Evolutionary conservation across 35 echinoderm and acorn worm species (phyloP).

Genomic region (Lytechinus variegatus): DNA sequence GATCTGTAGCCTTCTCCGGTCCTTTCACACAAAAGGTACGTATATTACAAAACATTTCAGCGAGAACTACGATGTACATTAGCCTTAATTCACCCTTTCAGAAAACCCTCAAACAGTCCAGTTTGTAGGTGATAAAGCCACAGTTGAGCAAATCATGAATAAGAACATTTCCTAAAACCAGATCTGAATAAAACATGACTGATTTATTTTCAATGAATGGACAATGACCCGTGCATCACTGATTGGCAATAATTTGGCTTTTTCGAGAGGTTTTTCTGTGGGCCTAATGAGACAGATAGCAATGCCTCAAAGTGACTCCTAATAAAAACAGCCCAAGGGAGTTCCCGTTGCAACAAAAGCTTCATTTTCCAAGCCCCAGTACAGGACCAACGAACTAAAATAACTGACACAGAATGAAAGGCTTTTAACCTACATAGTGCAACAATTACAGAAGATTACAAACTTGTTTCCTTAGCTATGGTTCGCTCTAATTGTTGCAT

Average conservation of each 20-base stretch:
- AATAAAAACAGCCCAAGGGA: not conserved
- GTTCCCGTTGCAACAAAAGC: not conserved
- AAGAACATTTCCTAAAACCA: not conserved
- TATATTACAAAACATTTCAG: not conserved
- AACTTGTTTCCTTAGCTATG: not conserved
- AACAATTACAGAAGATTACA: conserved; percentile 14
- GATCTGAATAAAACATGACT: not conserved
- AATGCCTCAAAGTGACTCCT: not conserved
- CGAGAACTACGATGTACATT: not conserved
- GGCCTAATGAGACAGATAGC: not conserved
- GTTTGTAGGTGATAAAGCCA: not conserved
- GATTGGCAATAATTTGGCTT: not conserved
- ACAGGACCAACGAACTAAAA: not conserved
- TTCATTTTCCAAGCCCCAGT: not conserved
- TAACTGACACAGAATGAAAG: not conserved
- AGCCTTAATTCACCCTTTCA: not conserved
- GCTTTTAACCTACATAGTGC: conserved; percentile 10
- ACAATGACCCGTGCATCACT: not conserved
- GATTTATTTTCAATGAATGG: not conserved
- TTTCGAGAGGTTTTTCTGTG: not conserved
- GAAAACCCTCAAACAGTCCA: not conserved
- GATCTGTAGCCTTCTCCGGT: not conserved
- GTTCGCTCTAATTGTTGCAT: conserved; percentile 38
- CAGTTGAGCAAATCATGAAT: not conserved
- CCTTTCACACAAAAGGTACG: not conserved